phyloP scores from a whole-genome alignment of 2,888 invertebrate species.

The Cactoblastis cactorum region DNA sequence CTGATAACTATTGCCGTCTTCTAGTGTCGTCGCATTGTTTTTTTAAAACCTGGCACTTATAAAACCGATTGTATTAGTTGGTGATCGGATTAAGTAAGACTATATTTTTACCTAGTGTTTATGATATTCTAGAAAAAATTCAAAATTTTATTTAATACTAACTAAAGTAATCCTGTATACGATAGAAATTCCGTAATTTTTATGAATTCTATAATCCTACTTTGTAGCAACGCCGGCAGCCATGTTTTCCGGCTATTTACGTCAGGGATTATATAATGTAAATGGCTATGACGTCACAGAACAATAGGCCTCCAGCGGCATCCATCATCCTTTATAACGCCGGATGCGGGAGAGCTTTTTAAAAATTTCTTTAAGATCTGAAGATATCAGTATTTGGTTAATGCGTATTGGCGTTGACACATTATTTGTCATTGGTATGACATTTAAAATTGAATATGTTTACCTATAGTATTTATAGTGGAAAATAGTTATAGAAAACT shows the following conservation, averaged over 20 bases:
- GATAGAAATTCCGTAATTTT: background rate
- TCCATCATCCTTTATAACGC: conserved; percentile 25
- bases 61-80: too few relatives aligned
- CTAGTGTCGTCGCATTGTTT: too few relatives aligned
- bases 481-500: background rate
- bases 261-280: conserved; percentile 6
- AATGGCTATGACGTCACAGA: conserved; percentile 17
- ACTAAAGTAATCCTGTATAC: background rate
- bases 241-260: background rate
- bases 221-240: background rate
- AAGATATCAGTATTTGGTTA: background rate
- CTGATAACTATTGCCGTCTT: too few relatives aligned
- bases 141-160: too few relatives aligned
- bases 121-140: too few relatives aligned
- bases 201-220: background rate
- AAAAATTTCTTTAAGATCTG: conserved; percentile 20
- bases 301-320: conserved; percentile 22
- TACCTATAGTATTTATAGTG: background rate
- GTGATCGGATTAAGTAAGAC: too few relatives aligned
- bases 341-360: conserved; percentile 17
- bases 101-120: too few relatives aligned
- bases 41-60: too few relatives aligned
- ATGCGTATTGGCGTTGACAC: background rate
- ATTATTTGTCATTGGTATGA: background rate
- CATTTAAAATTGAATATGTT: too few relatives aligned